Percentiles rank a stretch among this genome's conserved stretches.
Evolutionary conservation across 2,113 vertebrate genomes (phyloP).

Genomic region (Cricetomys ansorgei): DNA sequence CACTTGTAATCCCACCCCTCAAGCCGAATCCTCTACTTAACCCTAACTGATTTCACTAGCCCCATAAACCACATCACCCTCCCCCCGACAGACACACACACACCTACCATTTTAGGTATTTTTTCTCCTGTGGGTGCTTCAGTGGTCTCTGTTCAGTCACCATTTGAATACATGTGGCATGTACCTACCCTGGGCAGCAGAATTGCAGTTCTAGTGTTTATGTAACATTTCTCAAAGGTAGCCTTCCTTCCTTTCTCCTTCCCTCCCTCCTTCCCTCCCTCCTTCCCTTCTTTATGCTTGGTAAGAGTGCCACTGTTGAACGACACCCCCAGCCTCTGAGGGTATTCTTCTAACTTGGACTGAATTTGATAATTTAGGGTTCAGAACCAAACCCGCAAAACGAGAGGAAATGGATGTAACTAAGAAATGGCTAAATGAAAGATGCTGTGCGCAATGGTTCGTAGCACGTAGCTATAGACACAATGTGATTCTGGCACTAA

Average conservation of each 20-base stretch:
- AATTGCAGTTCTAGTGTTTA: not conserved
- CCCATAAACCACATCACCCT: not conserved
- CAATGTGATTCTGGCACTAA: not conserved
- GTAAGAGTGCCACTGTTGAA: not conserved
- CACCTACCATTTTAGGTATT: not conserved
- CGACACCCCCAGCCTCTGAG: not conserved
- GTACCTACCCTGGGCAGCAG: not conserved
- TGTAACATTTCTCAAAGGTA: not conserved
- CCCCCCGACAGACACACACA: not conserved
- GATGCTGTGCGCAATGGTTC: not conserved
- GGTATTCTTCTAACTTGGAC: not conserved
- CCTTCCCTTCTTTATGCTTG: not conserved
- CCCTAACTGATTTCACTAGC: not conserved
- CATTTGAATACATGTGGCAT: not conserved
- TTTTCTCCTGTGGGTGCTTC: not conserved
- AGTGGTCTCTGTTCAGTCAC: not conserved
- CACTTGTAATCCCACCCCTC: not conserved
- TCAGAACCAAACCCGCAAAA: not conserved
- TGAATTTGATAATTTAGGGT: constrained; percentile 26
- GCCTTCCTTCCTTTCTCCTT: not conserved
- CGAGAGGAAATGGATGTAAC: not conserved
- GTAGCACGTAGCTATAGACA: not conserved
- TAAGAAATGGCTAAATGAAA: not conserved
- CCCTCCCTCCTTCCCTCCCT: too few relatives aligned
- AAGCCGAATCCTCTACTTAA: not conserved